Conservation (phyloP, 2,113 vertebrate species). For the Equus quagga region DNA sequence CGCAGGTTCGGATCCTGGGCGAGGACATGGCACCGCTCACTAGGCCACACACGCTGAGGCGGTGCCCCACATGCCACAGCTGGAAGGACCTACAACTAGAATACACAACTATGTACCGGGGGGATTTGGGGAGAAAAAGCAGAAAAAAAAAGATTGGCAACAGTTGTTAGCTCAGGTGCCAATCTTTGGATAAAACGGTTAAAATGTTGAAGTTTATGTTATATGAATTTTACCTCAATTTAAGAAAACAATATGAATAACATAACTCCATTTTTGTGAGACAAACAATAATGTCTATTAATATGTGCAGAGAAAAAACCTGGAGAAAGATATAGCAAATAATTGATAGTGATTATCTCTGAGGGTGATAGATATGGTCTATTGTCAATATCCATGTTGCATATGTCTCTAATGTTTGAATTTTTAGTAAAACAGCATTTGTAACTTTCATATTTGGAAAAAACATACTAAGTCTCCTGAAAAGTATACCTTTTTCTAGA, state of each 20-base stretch:
- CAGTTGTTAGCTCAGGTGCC: no score
- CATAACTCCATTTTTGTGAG: not conserved
- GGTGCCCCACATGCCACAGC: no score
- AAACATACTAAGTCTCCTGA: conserved; percentile 2
- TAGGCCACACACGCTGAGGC: no score
- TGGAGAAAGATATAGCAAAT: not conserved
- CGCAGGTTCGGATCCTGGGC: no score
- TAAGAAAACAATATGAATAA: not conserved
- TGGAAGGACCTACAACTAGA: no score
- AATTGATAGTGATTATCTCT: not conserved
- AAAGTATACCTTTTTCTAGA: not conserved
- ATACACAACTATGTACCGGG: no score
- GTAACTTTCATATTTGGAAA: not conserved
- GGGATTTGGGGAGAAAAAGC: no score
- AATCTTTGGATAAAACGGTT: not conserved
- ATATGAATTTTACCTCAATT: conserved; percentile 1
- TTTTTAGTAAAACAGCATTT: conserved; percentile 35
- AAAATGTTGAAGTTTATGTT: not conserved
- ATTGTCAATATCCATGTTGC: not conserved
- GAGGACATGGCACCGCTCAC: no score
- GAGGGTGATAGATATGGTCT: not conserved
- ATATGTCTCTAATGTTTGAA: not conserved
- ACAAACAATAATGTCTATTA: not conserved
- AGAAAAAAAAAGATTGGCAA: no score
- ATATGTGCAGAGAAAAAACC: not conserved